A percentile compares a stretch with the other conserved stretches of the same genome.
phyloP scores from a whole-genome alignment of 2,113 vertebrate genomes.

The Pelmatolapia mariae region DNA sequence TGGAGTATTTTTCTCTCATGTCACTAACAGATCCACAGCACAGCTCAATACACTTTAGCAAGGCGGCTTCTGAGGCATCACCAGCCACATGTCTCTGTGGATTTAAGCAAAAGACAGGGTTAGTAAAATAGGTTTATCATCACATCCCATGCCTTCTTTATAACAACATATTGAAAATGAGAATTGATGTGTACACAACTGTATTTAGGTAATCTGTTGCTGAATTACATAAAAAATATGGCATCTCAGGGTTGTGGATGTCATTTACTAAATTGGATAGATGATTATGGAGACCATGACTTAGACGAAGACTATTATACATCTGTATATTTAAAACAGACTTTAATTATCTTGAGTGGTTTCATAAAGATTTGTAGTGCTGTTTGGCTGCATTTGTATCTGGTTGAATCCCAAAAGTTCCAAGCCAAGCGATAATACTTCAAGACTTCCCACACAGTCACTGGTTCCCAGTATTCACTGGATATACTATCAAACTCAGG shows the following conservation, averaged over 20 bases:
- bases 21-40: no score
- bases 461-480: neutral
- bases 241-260: neutral
- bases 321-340: neutral
- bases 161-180: neutral
- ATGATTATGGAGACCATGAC: neutral
- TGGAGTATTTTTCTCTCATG: no score
- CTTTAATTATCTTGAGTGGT: constrained; percentile 15
- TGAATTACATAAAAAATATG: neutral
- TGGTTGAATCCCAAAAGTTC: neutral
- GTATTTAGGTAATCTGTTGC: neutral
- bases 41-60: no score
- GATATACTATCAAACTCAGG: neutral
- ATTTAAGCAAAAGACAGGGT: neutral
- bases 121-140: neutral
- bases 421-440: neutral
- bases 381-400: neutral
- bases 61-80: no score
- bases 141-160: neutral
- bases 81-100: constrained; percentile 82
- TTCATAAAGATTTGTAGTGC: constrained; percentile 4
- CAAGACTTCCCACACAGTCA: neutral
- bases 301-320: neutral
- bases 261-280: neutral
- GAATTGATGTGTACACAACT: neutral